Base-by-base conservation (phyloP, 2,888 invertebrate genomes). In the Cephonodes hylas region DNA sequence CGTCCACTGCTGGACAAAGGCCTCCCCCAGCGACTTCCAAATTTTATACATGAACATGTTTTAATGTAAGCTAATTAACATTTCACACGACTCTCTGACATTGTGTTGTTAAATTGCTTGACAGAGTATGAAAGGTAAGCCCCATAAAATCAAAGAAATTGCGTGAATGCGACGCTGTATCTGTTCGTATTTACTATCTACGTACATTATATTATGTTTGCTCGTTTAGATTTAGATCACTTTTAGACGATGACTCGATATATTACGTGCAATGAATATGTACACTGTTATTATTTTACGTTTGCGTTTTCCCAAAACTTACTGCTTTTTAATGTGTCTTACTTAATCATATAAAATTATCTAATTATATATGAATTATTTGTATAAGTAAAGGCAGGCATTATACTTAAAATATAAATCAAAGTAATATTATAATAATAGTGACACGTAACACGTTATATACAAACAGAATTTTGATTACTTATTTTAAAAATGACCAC, bases 211-310 rank as follows among this genome's bases (percentile, higher is more conserved):
- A 18, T 10, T 53, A 20, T 18, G 53, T 31, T 18, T 31, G 18
- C 15, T n/a, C 15, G n/a, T 34, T 23, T 46, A 31, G 25, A n/a
- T n/a, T 58, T 13, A 27, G 20, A 61, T 53, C 66, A 65, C 67
- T 79, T 79, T 77, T 77, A 74, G 83, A 83, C 79, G 76, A 73
- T 70, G 74, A 75, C 73, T 78, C 75, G 75, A 72, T 74, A 63
- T 44, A 61, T 59, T 58, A 34, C 48, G 59, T 59, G 62, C 63
- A 73, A 76, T 76, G 77, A 73, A 80, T 79, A 81, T 86, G 84
- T 81, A 77, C 83, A 81, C 67, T 77, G 85, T 77, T 82, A 84
- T 75, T 76, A 71, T 77, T 86, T 75, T 67, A 72, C 67, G 70
- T 72, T 73, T 69, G 71, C 63, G 65, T 70, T 70, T 58, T n/a